A percentile compares a stretch with the other conserved stretches of the same genome.
Conservation (phyloP, 2,113 vertebrate species). For the Bubalus kerabau region DNA sequence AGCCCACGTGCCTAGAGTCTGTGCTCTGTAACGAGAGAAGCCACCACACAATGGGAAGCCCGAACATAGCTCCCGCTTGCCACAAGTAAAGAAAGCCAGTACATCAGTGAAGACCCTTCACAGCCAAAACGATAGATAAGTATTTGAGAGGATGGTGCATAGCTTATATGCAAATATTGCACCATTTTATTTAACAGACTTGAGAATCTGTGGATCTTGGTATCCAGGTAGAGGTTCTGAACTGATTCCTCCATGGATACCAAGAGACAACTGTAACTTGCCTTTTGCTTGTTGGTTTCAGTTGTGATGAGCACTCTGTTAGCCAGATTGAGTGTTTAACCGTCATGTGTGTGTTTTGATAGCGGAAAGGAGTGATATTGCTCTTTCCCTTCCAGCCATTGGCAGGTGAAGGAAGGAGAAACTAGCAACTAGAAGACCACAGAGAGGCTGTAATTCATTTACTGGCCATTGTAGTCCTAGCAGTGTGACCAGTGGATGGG, state of each 20-base stretch:
- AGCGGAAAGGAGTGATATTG: not conserved
- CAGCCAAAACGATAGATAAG: not conserved
- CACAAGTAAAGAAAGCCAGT: not conserved
- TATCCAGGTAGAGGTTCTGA: not conserved
- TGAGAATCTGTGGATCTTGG: not conserved
- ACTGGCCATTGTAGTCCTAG: not conserved
- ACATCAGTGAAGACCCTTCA: not conserved
- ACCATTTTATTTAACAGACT: not conserved
- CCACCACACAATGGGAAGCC: not conserved
- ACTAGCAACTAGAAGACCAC: not conserved
- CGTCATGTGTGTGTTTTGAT: not conserved
- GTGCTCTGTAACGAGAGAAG: not conserved
- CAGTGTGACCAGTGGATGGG: not conserved
- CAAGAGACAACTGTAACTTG: not conserved
- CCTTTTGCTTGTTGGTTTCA: not conserved
- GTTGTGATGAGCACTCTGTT: no score
- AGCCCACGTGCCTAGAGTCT: fast-evolving
- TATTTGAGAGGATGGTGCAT: no score
- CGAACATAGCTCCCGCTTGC: fast-evolving
- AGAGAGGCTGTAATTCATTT: not conserved
- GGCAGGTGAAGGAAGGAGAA: not conserved
- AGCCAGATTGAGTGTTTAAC: not conserved
- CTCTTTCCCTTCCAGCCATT: not conserved
- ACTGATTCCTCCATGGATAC: fast-evolving
- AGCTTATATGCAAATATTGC: not conserved